Evolutionary conservation across 2,888 invertebrate genomes (phyloP).

Genomic region (Thera obeliscata): DNA sequence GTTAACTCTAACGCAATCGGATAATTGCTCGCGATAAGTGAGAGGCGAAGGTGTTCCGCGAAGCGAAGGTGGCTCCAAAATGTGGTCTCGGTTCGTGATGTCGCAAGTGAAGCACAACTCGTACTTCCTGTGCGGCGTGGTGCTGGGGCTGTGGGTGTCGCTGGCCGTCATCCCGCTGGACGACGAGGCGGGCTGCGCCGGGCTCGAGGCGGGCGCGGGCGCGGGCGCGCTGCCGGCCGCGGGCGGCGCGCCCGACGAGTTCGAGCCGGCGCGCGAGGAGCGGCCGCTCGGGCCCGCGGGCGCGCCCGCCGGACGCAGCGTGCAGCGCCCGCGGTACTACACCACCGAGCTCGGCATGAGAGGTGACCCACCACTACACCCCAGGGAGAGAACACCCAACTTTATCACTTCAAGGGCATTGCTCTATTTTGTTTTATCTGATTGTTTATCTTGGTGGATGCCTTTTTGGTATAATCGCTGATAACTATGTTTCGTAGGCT

Average conservation of each 20-base stretch:
- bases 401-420: too few species aligned
- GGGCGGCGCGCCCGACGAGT: conserved; percentile 59
- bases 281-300: conserved; percentile 57
- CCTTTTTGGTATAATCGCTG: too few species aligned
- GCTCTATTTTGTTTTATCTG: neutral
- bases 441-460: too few species aligned
- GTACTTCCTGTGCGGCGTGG: conserved; percentile 83
- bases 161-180: conserved; percentile 79
- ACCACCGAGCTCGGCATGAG: conserved; percentile 97
- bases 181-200: conserved; percentile 55
- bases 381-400: too few species aligned
- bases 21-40: neutral
- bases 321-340: conserved; percentile 95
- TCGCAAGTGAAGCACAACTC: conserved; percentile 83
- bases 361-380: conserved; percentile 44
- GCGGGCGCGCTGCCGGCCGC: conserved; percentile 30
- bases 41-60: neutral
- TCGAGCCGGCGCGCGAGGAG: conserved; percentile 70
- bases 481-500: conserved; percentile 43
- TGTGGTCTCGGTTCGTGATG: conserved; percentile 76
- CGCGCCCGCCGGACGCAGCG: conserved; percentile 68
- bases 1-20: neutral
- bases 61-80: conserved; percentile 9
- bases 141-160: conserved; percentile 83
- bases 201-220: conserved; percentile 36